Percentiles rank a stretch among this genome's conserved stretches.
Conservation (phyloP, 2,797 vertebrate genomes). For the Tamandua tetradactyla region DNA sequence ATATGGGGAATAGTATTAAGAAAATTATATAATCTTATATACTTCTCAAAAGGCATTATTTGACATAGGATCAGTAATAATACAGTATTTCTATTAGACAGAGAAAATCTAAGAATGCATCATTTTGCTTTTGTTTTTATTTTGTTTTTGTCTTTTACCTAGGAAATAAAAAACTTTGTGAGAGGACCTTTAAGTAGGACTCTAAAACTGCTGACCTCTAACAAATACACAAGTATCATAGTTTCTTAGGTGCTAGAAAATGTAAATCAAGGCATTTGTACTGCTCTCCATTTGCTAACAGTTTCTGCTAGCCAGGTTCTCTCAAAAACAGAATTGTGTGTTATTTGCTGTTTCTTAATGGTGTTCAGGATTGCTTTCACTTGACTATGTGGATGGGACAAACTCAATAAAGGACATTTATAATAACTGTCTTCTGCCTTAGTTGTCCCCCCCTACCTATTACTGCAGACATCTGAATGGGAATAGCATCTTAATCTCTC, state of each 20-base stretch:
- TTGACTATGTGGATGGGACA: neutral
- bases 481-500: slow-evolving; percentile 68
- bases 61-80: neutral
- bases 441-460: neutral
- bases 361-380: neutral
- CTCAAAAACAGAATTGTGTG: neutral
- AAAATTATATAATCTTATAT: slow-evolving; percentile 7
- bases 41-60: slow-evolving; percentile 8
- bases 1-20: neutral
- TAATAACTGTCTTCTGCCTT: neutral
- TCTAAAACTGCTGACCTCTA: neutral
- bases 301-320: slow-evolving; percentile 3
- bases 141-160: neutral
- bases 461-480: slow-evolving; percentile 67
- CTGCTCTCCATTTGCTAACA: neutral
- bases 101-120: neutral
- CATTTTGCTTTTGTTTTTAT: too few species aligned
- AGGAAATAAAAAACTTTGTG: neutral
- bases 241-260: neutral
- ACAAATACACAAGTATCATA: neutral
- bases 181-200: neutral
- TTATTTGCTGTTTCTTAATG: neutral
- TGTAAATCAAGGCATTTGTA: neutral
- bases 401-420: neutral
- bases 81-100: neutral